Base-by-base conservation (phyloP, 2,888 invertebrate genomes). In the Octonoba sinensis region DNA sequence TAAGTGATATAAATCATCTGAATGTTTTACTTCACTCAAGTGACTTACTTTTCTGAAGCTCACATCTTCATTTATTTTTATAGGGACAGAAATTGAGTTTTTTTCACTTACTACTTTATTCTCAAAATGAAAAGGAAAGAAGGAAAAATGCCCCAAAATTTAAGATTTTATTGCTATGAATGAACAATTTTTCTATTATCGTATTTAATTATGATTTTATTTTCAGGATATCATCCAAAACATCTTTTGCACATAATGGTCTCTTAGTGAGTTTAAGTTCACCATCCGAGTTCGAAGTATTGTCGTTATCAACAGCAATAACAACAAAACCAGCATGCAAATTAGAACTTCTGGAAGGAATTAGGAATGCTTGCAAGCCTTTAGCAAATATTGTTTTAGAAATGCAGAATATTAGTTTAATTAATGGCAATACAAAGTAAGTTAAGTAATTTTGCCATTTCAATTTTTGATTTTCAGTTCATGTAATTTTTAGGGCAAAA, bases 201-300 rank as follows among this genome's bases (percentile, higher is more conserved):
- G 12, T 57, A 20, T 16, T 60, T n/a, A 27, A 24, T 4, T n/a
- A 59, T 16, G 47, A 18, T 16, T 24, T 70, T 24, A 51, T 36
- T 70, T 76, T 1, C 47, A 82, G 82, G 13, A 65, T 62, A 47
- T 36, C 98, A 88, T 95, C 96, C 72, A 96, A 95, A 84, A 90
- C 96, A 86, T 94, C 96, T 84, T 97, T 97, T 90, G 96, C 96
- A 60, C 93, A 93, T 88, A 91, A 92, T 83, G 97, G 97, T 13
- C 96, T 97, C 90, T 97, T 96, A 65, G 91, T 97, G 87, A 97
- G 95, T 89, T 91, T 97, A 88, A 94, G 95, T 89, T 96, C 96
- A 8, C 95, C 96, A 20, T 96, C 96, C 0, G 97, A 98, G 89
- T 90, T 97, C 85, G 95, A 96, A 88, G 92, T 97, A 87, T 93